Evolutionary conservation across 2,113 vertebrate species (phyloP).

Genomic region (Corythaeola cristata): DNA sequence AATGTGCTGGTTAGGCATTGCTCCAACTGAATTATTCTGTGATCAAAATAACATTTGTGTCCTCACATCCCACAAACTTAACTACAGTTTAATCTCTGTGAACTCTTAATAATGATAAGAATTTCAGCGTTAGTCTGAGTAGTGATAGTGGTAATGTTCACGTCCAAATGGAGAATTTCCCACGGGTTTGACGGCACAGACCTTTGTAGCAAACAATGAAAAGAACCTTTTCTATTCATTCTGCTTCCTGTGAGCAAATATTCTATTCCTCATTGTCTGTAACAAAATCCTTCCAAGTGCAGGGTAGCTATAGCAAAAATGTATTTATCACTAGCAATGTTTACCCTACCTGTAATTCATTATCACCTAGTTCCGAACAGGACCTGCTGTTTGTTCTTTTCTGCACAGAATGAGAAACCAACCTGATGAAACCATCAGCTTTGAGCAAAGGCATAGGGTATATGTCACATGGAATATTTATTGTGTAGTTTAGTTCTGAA

Average conservation of each 20-base stretch:
- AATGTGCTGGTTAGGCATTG: neutral
- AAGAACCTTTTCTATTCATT: constrained; percentile 50
- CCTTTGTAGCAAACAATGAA: constrained; percentile 39
- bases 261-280: neutral
- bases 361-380: constrained; percentile 41
- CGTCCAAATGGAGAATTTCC: constrained; percentile 68
- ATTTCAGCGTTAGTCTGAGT: neutral
- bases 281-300: constrained; percentile 43
- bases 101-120: neutral
- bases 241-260: constrained; percentile 72
- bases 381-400: constrained; percentile 65
- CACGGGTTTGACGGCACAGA: constrained; percentile 30
- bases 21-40: neutral
- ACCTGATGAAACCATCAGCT: neutral
- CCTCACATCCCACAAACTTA: neutral
- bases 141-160: neutral
- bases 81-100: constrained; percentile 16
- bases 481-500: constrained; percentile 9
- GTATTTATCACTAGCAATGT: constrained; percentile 59
- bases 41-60: neutral
- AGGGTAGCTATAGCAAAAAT: constrained; percentile 19
- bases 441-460: neutral
- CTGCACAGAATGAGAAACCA: neutral
- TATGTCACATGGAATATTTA: neutral
- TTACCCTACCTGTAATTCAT: constrained; percentile 61